phyloP scores from a whole-genome alignment of 2,888 invertebrate species.

The Lasioglossum vierecki region DNA sequence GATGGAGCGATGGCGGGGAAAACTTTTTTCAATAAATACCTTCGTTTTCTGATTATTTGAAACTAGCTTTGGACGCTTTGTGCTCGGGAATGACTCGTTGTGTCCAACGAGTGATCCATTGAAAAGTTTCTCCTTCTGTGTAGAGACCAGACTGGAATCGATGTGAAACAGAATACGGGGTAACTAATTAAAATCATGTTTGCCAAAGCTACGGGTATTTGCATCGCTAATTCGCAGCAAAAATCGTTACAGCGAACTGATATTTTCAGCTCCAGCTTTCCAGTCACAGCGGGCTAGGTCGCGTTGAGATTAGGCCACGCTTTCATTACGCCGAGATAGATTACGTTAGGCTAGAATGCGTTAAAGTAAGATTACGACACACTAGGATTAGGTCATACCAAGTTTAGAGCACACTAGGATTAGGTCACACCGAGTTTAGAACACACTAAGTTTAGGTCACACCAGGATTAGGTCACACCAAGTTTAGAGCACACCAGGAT shows the following conservation, averaged over 20 bases:
- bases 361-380: too few species aligned
- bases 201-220: not conserved
- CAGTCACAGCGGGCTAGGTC: not conserved
- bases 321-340: too few species aligned
- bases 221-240: not conserved
- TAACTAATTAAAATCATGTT: not conserved
- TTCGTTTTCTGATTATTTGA: slow-evolving; percentile 7
- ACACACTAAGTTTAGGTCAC: not conserved
- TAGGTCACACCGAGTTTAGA: too few species aligned
- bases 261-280: not conserved
- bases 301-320: not conserved
- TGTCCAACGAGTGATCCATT: not conserved
- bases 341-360: too few species aligned
- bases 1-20: slow-evolving; percentile 10
- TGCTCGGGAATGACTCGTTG: not conserved
- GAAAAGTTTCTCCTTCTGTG: not conserved
- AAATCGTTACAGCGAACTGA: not conserved
- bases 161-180: not conserved
- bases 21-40: slow-evolving; percentile 37
- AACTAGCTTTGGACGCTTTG: not conserved
- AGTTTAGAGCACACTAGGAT: too few species aligned
- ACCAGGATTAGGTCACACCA: not conserved
- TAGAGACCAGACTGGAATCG: not conserved
- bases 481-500: too few species aligned
- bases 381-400: too few species aligned